phyloP scores from a whole-genome alignment of 2,888 invertebrate species.

The Erebia ligea region DNA sequence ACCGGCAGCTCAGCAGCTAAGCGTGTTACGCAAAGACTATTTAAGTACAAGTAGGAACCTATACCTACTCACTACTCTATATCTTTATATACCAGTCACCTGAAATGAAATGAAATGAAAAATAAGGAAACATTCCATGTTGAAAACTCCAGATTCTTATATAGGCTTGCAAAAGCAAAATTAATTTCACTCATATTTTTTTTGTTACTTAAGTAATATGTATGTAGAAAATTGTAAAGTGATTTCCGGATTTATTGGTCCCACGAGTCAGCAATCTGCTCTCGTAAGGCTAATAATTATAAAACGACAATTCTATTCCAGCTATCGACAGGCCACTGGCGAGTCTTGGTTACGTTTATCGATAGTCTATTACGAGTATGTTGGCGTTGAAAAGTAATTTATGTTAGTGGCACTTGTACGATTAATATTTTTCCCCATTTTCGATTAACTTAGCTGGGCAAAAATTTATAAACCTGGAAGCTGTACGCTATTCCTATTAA shows the following conservation, averaged over 20 bases:
- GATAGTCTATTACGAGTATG: constrained; percentile 25
- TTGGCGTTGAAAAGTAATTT: constrained; percentile 29
- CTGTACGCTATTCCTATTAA: neutral
- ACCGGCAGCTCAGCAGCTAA: too few relatives aligned
- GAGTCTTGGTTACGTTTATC: constrained; percentile 24
- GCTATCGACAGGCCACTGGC: constrained; percentile 28
- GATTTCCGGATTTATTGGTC: neutral
- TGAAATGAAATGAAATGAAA: too few relatives aligned
- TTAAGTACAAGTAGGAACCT: too few relatives aligned
- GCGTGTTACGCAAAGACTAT: too few relatives aligned
- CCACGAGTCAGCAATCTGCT: constrained; percentile 2
- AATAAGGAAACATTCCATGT: too few relatives aligned
- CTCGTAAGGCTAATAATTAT: constrained; percentile 21
- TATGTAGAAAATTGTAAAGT: too few relatives aligned
- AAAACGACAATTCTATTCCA: constrained; percentile 30
- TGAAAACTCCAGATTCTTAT: too few relatives aligned
- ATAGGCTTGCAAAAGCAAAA: too few relatives aligned
- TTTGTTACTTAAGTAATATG: too few relatives aligned
- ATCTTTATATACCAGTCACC: too few relatives aligned
- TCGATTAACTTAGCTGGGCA: constrained; percentile 20
- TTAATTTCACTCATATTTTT: too few relatives aligned
- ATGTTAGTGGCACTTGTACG: constrained; percentile 23
- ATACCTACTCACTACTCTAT: too few relatives aligned
- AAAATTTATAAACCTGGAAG: constrained; percentile 10
- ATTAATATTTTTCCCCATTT: constrained; percentile 28